Evolutionary conservation across 2,888 invertebrate genomes (phyloP).

Genomic region (Terebella lapidaria): DNA sequence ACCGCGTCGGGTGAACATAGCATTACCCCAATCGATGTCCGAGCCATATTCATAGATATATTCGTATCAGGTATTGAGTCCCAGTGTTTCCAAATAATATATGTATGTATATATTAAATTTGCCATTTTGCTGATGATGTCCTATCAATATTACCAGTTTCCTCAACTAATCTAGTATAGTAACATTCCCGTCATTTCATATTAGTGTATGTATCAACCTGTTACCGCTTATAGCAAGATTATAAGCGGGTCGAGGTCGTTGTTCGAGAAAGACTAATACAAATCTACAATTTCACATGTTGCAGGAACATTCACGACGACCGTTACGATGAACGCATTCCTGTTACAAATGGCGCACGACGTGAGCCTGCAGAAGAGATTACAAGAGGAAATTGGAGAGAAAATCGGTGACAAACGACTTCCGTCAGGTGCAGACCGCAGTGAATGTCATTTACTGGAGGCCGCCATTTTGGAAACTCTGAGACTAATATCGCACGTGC

Average conservation of each 20-base stretch:
- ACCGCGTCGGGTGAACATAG: not conserved
- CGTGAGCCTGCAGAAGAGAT: slow-evolving; percentile 8
- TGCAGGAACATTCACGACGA: slow-evolving; percentile 42
- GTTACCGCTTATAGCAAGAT: too few species aligned
- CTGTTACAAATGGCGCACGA: slow-evolving; percentile 29
- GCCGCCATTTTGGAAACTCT: slow-evolving; percentile 17
- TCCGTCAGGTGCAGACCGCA: slow-evolving; percentile 11
- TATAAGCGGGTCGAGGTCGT: too few species aligned
- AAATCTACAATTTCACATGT: not conserved
- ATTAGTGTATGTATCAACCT: too few species aligned
- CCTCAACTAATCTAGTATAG: too few species aligned
- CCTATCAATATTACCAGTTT: too few species aligned
- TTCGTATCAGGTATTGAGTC: slow-evolving; percentile 21
- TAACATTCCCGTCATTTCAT: too few species aligned
- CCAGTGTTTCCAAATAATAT: too few species aligned
- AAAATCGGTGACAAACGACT: slow-evolving; percentile 4
- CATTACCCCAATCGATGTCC: slow-evolving; percentile 12
- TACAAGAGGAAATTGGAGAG: slow-evolving; percentile 9
- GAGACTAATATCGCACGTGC: slow-evolving; percentile 18
- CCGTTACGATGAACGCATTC: slow-evolving; percentile 36
- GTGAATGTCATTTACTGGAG: slow-evolving; percentile 7
- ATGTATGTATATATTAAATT: too few species aligned
- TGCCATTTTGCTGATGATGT: too few species aligned
- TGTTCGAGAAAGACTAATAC: too few species aligned
- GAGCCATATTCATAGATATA: slow-evolving; percentile 19